These are phyloP conservation scores for Oxygymnocypris stewartii DNA, from an alignment of 2,113 vertebrate species.

Conservation along the genomic window DNA sequence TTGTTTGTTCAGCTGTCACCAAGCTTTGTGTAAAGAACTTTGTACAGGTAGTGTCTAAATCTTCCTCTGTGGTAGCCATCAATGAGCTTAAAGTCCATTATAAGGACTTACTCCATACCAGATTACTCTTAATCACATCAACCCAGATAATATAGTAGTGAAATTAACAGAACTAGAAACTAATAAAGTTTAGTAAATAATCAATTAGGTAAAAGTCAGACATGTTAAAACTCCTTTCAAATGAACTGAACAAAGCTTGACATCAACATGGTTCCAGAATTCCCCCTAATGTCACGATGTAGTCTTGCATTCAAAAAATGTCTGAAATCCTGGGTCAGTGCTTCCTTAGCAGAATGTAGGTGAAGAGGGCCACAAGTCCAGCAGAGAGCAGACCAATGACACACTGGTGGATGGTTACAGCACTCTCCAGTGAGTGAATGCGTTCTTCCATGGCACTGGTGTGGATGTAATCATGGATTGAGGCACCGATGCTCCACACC, in stretches of 20 bases:
- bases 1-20: background rate
- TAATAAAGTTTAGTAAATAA: background rate
- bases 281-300: background rate
- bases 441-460: conserved; percentile 80
- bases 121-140: background rate
- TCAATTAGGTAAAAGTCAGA: background rate
- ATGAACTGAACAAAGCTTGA: conserved; percentile 1
- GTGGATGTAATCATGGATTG: conserved; percentile 79
- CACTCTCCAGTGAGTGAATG: conserved; percentile 75
- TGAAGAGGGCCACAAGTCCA: conserved; percentile 69
- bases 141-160: background rate
- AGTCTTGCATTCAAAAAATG: background rate
- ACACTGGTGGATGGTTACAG: conserved; percentile 74
- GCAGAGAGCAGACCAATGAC: conserved; percentile 73
- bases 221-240: conserved; percentile 20
- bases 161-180: background rate
- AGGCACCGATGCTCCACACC: conserved; percentile 77
- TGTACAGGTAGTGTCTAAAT: background rate
- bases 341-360: conserved; percentile 76
- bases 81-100: background rate
- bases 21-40: background rate
- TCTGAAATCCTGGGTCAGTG: conserved; percentile 59
- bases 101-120: background rate
- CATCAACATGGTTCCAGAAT: background rate
- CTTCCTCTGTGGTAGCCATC: background rate